Base-by-base conservation (phyloP, 2,888 invertebrate genomes). In the Tridacna crocea region DNA sequence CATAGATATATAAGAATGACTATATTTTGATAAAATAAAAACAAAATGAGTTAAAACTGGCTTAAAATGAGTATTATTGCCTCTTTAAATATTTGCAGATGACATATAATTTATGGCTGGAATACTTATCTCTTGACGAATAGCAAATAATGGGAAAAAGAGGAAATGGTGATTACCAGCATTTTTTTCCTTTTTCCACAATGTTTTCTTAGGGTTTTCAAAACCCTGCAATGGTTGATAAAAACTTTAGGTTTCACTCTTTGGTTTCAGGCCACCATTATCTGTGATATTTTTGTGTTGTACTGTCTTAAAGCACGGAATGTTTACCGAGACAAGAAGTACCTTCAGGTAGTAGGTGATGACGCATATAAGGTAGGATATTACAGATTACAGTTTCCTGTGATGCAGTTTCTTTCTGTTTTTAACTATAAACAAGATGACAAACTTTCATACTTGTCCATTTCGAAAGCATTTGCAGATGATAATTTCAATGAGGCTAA, bases 301-400 rank as follows among this genome's bases (percentile, higher is more conserved):
- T 94, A 95, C 84, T 82, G 94, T 19, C 89, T 94, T 63, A 95
- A 95, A 82, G 91, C 93, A 22, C 90, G 91, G 47, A 36, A 87
- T 10, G 89, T 92, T 74, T 95, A 94, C 89, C 87, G 90, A 79
- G 92, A 94, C 6, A 94, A 94, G 85, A 94, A 95, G 80, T 94
- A 90, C 87, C 90, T 91, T 96, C 96, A 94, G 96, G 96, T 92
- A 97, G 97, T 91, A 97, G 92, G 90, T 10, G 91, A 90, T 48
- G 93, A 93, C 84, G 92, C 91, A 6, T 92, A 91, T 77, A 85
- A 90, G 90, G 92, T 92, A 84, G 82, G 85, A n/a, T 1, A 68
- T 3, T 61, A 10, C 17, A n/a, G n/a, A n/a, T n/a, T n/a, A n/a
- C n/a, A n/a, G n/a, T n/a, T n/a, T n/a, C n/a, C 8, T 60, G 22